Evolutionary conservation across 2,797 vertebrate genomes (phyloP).

Genomic region (Malacoraja senta): DNA sequence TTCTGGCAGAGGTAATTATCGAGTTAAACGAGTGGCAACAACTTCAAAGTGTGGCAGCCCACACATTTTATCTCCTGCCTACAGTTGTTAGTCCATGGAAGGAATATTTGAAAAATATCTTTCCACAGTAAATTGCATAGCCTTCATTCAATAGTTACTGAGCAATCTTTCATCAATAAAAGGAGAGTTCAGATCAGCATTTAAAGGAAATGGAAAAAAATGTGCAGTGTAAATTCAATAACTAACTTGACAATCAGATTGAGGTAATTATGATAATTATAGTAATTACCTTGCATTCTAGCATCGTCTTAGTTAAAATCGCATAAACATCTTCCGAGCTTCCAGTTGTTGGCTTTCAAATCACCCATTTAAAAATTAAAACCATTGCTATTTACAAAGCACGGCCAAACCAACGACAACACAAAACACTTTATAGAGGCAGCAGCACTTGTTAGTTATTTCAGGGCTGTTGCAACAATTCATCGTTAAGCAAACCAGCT

Average conservation of each 20-base stretch:
- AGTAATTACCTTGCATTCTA: conserved; percentile 40
- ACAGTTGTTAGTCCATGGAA: background rate
- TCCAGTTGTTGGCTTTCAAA: conserved; percentile 17
- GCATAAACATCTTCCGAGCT: conserved; percentile 27
- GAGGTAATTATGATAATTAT: conserved; percentile 42
- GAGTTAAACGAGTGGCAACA: background rate
- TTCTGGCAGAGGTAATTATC: background rate
- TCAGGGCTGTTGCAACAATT: background rate
- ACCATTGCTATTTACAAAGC: conserved; percentile 26
- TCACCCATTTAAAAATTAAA: conserved; percentile 30
- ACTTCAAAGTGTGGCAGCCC: background rate
- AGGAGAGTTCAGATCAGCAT: background rate
- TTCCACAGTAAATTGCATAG: background rate
- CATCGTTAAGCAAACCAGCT: background rate
- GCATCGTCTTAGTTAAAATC: conserved; percentile 31
- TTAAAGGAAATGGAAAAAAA: background rate
- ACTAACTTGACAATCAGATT: conserved; percentile 43
- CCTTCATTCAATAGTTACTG: background rate
- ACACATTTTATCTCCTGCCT: background rate
- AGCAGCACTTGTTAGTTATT: background rate
- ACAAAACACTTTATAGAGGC: background rate
- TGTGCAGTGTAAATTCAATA: background rate
- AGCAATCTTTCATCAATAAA: background rate
- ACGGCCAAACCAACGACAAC: background rate
- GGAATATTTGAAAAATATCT: conserved; percentile 7